These are phyloP conservation scores for Limnephilus rhombicus DNA, from an alignment of 2,888 invertebrate species.

Conservation along the genomic window DNA sequence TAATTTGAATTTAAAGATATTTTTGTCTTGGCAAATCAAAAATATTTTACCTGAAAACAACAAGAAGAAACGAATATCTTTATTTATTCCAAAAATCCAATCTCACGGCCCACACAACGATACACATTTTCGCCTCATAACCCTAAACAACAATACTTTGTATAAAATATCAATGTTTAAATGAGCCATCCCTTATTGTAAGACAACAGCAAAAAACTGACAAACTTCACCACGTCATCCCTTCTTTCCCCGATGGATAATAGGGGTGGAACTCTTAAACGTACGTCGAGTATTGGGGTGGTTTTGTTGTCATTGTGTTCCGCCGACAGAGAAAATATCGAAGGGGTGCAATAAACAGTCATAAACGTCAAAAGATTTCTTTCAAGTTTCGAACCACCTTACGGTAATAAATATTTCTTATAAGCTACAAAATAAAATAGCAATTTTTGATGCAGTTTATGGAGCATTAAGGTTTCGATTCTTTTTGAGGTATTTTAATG, in stretches of 20 bases:
- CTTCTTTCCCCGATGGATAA: not conserved
- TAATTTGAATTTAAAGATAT: too few relatives aligned
- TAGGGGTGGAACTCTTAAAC: not conserved
- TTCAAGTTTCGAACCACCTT: slow-evolving; percentile 14
- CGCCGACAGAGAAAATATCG: slow-evolving; percentile 51
- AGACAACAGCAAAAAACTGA: not conserved
- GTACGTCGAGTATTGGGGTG: slow-evolving; percentile 28
- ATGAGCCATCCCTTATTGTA: not conserved
- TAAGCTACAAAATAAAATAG: not conserved
- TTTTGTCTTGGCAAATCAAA: not conserved
- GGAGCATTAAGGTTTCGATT: not conserved
- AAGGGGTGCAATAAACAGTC: slow-evolving; percentile 49
- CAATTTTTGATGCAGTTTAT: not conserved
- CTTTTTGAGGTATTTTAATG: slow-evolving; percentile 27
- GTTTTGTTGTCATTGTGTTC: slow-evolving; percentile 30
- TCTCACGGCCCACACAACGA: not conserved
- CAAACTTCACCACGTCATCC: not conserved
- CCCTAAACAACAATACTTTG: slow-evolving; percentile 20
- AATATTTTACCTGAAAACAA: not conserved
- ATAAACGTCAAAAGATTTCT: slow-evolving; percentile 51
- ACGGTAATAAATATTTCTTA: slow-evolving; percentile 21
- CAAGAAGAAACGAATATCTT: not conserved
- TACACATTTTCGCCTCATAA: not conserved
- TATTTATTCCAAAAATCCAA: not conserved
- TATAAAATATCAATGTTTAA: slow-evolving; percentile 32